Percentiles rank a stretch among this genome's conserved stretches.
These are phyloP conservation scores for Chironomus tentans DNA, from an alignment of 2,888 invertebrate genomes.

Conservation along the genomic window DNA sequence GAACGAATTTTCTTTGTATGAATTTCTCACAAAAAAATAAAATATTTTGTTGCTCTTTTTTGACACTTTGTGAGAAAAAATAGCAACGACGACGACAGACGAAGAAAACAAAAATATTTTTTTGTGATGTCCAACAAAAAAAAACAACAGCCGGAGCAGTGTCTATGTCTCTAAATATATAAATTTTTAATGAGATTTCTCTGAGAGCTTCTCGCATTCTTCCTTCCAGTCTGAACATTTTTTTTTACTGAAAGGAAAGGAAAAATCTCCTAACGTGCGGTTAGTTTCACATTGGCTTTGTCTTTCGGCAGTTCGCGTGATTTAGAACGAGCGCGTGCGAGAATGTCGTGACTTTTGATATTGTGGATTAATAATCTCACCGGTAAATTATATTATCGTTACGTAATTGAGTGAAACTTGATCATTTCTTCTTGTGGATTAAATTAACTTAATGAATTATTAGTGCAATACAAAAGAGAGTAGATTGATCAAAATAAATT, in stretches of 20 bases:
- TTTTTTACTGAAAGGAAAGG: too few relatives aligned
- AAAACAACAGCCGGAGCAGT: too few relatives aligned
- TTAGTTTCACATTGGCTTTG: constrained; percentile 5
- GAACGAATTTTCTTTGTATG: background rate
- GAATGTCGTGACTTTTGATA: constrained; percentile 7
- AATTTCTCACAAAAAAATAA: background rate
- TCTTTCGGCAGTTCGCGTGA: constrained; percentile 15
- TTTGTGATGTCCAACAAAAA: background rate
- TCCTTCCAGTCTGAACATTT: background rate
- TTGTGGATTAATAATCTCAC: background rate
- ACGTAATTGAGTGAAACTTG: background rate
- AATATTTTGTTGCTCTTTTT: background rate
- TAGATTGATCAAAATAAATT: background rate
- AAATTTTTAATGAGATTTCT: too few relatives aligned
- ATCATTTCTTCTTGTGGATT: background rate
- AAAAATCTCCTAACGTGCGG: background rate
- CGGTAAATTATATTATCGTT: background rate
- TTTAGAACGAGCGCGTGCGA: background rate
- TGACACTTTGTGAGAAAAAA: constrained; percentile 16
- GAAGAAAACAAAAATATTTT: background rate
- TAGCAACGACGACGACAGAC: background rate
- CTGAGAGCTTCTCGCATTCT: background rate
- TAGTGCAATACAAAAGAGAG: background rate
- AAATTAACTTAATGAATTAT: background rate
- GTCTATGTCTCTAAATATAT: background rate